phyloP scores from a whole-genome alignment of 2,797 vertebrate genomes.

The Sebastes iracundus region DNA sequence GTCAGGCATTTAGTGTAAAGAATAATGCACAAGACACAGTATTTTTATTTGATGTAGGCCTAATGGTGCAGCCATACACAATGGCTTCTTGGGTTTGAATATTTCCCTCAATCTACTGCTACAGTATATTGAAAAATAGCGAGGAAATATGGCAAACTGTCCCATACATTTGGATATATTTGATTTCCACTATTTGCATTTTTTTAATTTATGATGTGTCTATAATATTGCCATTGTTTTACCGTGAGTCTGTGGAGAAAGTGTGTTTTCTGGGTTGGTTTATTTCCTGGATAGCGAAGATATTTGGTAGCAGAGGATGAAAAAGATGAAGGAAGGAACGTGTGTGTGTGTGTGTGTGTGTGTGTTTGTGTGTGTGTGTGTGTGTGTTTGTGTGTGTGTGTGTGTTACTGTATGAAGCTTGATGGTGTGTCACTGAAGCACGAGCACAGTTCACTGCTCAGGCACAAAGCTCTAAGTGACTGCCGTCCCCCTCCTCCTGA shows the following conservation, averaged over 20 bases:
- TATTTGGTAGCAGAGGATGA: constrained; percentile 21
- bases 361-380: background rate
- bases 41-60: background rate
- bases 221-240: background rate
- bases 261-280: background rate
- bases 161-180: background rate
- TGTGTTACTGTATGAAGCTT: constrained; percentile 64
- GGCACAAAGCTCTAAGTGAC: constrained; percentile 81
- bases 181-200: background rate
- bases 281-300: constrained; percentile 52
- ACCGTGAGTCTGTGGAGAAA: background rate
- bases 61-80: background rate
- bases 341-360: background rate
- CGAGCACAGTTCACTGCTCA: constrained; percentile 80
- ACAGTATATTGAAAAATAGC: background rate
- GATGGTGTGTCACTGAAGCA: constrained; percentile 76
- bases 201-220: background rate
- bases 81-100: background rate
- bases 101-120: background rate
- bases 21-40: background rate
- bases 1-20: background rate
- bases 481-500: constrained; percentile 68
- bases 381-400: background rate
- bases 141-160: too few species aligned
- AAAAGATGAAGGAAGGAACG: constrained; percentile 8